Evolutionary conservation across 2,113 vertebrate species (phyloP).

Genomic region (Maccullochella peelii): DNA sequence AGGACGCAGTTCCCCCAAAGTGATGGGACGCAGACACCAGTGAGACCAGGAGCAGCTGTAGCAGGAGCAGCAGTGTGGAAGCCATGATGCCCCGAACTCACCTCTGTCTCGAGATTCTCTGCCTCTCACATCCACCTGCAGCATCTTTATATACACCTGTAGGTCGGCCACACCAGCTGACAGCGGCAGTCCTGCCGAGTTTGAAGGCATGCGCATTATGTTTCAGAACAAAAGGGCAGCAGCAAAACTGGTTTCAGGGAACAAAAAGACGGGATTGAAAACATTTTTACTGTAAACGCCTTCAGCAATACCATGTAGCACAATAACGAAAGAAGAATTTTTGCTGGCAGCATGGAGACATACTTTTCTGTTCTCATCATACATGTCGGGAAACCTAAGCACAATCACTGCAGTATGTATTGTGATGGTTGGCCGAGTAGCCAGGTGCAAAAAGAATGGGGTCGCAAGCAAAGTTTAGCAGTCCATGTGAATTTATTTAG

Average conservation of each 20-base stretch:
- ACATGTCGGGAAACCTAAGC: neutral
- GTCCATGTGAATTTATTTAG: too few relatives aligned
- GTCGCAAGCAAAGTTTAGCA: too few relatives aligned
- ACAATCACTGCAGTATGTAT: too few relatives aligned
- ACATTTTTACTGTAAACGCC: too few relatives aligned
- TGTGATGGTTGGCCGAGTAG: too few relatives aligned
- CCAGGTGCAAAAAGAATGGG: too few relatives aligned
- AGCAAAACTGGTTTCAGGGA: slow-evolving; percentile 49
- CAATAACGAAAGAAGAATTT: neutral
- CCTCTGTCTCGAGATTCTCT: neutral
- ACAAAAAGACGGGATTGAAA: too few relatives aligned
- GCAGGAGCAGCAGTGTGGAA: slow-evolving; percentile 18
- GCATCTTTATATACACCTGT: slow-evolving; percentile 52
- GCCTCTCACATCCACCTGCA: slow-evolving; percentile 23
- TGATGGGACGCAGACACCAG: slow-evolving; percentile 52
- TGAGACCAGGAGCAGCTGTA: slow-evolving; percentile 65
- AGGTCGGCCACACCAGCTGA: too few relatives aligned
- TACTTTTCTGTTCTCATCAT: neutral
- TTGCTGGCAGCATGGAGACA: neutral
- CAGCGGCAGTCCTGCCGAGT: too few relatives aligned
- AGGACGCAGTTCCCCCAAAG: slow-evolving; percentile 29
- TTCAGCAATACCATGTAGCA: neutral
- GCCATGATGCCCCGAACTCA: slow-evolving; percentile 52
- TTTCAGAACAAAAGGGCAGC: slow-evolving; percentile 7
- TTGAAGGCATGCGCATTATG: neutral